phyloP scores from a whole-genome alignment of 1,140 invertebrate species.

The Pogonomyrmex barbatus region DNA sequence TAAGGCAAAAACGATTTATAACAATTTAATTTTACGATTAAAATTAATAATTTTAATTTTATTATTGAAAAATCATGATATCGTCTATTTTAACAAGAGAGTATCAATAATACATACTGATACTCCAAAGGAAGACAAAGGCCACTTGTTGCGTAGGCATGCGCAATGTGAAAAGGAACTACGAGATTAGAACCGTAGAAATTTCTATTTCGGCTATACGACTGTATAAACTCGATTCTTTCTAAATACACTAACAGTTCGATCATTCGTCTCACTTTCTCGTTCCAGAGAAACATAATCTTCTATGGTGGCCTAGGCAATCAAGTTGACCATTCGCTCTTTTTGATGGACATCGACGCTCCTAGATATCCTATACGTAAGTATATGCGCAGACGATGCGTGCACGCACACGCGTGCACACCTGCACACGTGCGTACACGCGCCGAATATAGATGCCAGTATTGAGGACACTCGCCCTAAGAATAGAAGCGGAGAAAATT shows the following conservation, averaged over 20 bases:
- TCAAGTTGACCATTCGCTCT: conserved; percentile 28
- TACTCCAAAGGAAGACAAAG: not conserved
- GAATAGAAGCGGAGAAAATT: conserved; percentile 84
- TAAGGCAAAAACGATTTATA: not conserved
- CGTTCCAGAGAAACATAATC: conserved; percentile 4
- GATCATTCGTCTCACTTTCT: conserved; percentile 6
- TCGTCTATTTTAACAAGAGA: not conserved
- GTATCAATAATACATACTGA: too few species aligned
- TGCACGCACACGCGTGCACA: conserved; percentile 44
- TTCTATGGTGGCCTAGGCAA: conserved; percentile 38
- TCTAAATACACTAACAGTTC: conserved; percentile 65
- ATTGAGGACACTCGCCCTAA: conserved; percentile 84
- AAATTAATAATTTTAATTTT: not conserved
- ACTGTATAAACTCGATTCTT: conserved; percentile 43
- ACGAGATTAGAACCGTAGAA: not conserved
- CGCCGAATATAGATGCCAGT: conserved; percentile 84
- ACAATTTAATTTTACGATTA: not conserved
- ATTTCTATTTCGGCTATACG: conserved; percentile 60
- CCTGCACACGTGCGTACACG: conserved; percentile 75
- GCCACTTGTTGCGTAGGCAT: not conserved
- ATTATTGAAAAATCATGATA: conserved; percentile 8
- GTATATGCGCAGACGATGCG: conserved; percentile 30
- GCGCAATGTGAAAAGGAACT: not conserved
- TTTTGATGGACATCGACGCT: conserved; percentile 23
- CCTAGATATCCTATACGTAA: conserved; percentile 70